These are phyloP conservation scores for Heliopora coerulea DNA, from an alignment of 92 coral and sea anemone genomes.

Conservation along the genomic window DNA sequence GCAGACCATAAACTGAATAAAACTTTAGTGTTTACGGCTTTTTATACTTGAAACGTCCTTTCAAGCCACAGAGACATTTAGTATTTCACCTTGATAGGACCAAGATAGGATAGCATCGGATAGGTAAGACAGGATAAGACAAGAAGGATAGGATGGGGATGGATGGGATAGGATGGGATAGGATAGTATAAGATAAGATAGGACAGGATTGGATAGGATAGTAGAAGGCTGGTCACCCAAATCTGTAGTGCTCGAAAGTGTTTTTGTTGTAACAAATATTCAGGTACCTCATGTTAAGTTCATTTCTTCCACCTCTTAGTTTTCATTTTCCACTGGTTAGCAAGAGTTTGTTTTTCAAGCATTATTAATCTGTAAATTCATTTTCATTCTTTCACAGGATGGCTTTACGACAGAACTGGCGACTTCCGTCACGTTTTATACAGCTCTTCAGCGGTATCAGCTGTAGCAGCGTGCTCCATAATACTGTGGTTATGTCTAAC, in stretches of 20 bases:
- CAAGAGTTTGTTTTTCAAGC: no score
- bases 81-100: no score
- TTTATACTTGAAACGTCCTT: no score
- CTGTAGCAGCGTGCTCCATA: constrained; percentile 1
- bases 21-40: no score
- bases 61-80: no score
- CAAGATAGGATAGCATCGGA: constrained; percentile 27
- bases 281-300: no score
- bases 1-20: no score
- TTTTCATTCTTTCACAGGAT: neutral
- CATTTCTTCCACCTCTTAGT: no score
- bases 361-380: neutral
- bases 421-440: constrained; percentile 1
- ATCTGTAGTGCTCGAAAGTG: no score
- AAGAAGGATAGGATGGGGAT: neutral
- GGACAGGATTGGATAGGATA: constrained; percentile 1
- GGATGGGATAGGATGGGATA: constrained; percentile 3
- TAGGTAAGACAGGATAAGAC: constrained; percentile 45
- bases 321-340: no score
- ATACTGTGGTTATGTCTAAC: neutral
- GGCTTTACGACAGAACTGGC: constrained; percentile 5
- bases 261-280: no score
- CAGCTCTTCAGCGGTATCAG: constrained; percentile 9
- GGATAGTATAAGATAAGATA: neutral
- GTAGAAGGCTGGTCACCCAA: no score